Conservation (phyloP, 2,888 invertebrate species). For the Melangyna quadrimaculata region DNA sequence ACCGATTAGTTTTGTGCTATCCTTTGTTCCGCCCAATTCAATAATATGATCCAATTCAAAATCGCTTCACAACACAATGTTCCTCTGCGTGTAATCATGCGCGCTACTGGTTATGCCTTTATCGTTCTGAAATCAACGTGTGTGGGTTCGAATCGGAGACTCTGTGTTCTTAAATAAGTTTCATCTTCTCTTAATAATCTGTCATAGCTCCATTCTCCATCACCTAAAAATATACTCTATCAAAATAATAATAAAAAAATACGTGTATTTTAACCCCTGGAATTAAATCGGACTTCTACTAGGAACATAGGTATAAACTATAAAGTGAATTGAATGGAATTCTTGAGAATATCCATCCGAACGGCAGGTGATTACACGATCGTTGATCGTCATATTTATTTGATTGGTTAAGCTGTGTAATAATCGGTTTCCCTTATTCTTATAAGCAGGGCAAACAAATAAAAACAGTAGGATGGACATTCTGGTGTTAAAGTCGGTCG, state of each 20-base stretch:
- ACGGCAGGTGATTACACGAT: constrained; percentile 69
- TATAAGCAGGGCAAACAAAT: constrained; percentile 52
- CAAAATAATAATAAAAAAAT: background rate
- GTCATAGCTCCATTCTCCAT: constrained; percentile 21
- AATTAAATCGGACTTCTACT: constrained; percentile 26
- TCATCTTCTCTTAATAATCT: constrained; percentile 46
- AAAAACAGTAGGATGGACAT: constrained; percentile 65
- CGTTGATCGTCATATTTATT: constrained; percentile 71
- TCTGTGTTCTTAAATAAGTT: constrained; percentile 54
- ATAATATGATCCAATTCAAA: constrained; percentile 69
- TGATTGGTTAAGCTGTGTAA: constrained; percentile 56
- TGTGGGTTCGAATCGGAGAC: constrained; percentile 55
- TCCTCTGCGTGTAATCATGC: constrained; percentile 66
- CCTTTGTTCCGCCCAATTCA: constrained; percentile 68
- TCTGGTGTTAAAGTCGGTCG: constrained; percentile 42
- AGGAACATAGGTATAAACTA: no score
- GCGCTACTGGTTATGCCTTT: constrained; percentile 66
- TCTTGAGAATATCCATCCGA: constrained; percentile 35
- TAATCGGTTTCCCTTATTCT: constrained; percentile 56
- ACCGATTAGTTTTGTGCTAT: constrained; percentile 58
- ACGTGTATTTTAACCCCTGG: constrained; percentile 1
- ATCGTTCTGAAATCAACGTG: constrained; percentile 50
- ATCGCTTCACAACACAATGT: constrained; percentile 68
- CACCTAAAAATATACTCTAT: constrained; percentile 19
- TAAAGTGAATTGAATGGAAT: constrained; percentile 42